phyloP scores from a whole-genome alignment of 2,888 invertebrate species.

The Ophion obscuratus region DNA sequence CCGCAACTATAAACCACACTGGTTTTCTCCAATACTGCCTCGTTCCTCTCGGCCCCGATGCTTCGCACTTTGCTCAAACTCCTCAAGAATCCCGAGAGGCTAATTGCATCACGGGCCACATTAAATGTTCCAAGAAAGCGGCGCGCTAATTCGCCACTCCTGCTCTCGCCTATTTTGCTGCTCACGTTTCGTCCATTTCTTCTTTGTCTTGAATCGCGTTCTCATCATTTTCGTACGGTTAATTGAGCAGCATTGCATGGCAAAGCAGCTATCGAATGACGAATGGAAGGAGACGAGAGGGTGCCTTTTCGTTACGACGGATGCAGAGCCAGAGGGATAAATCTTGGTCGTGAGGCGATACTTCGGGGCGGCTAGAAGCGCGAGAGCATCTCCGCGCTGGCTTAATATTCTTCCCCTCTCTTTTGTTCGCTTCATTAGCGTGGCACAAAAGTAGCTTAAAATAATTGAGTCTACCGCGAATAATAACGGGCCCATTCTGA shows the following conservation, averaged over 20 bases:
- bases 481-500: slow-evolving; percentile 80
- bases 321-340: slow-evolving; percentile 62
- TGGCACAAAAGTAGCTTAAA: slow-evolving; percentile 82
- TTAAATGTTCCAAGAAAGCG: slow-evolving; percentile 31
- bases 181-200: not conserved
- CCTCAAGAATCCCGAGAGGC: slow-evolving; percentile 1
- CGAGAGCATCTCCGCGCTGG: slow-evolving; percentile 62
- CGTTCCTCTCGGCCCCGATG: not conserved
- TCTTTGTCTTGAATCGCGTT: no score
- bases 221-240: not conserved
- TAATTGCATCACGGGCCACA: slow-evolving; percentile 44
- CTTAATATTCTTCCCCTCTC: slow-evolving; percentile 75
- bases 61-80: no score
- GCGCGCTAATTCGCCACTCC: not conserved
- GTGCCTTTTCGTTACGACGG: slow-evolving; percentile 29
- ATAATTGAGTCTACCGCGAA: slow-evolving; percentile 81
- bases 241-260: slow-evolving; percentile 19
- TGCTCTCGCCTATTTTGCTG: not conserved
- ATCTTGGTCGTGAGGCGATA: slow-evolving; percentile 24
- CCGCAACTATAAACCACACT: not conserved
- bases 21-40: slow-evolving; percentile 29
- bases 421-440: slow-evolving; percentile 82
- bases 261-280: slow-evolving; percentile 16
- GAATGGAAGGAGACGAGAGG: not conserved
- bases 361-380: slow-evolving; percentile 47